phyloP scores from a whole-genome alignment of 2,113 vertebrate species.

The Numida meleagris region DNA sequence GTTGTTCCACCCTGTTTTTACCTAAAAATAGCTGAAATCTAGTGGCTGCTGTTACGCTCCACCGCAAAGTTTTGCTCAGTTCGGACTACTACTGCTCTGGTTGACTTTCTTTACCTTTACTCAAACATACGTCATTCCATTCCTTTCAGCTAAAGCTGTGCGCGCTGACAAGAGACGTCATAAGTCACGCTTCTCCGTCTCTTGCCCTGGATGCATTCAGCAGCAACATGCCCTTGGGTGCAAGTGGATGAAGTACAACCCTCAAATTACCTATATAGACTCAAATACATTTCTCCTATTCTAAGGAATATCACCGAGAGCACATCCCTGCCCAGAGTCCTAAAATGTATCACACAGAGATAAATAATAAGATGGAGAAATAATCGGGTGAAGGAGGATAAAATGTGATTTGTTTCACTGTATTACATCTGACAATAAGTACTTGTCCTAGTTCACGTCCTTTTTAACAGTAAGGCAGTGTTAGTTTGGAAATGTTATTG shows the following conservation, averaged over 20 bases:
- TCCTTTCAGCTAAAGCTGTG: not conserved
- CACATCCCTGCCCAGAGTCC: not conserved
- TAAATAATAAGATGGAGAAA: not conserved
- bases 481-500: not conserved
- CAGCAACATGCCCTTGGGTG: not conserved
- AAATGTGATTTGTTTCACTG: constrained; percentile 32
- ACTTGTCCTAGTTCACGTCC: constrained; percentile 18
- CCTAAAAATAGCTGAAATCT: not conserved
- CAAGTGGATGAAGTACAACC: not conserved
- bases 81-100: not conserved
- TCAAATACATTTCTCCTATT: not conserved
- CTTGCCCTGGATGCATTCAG: not conserved
- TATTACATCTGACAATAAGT: not conserved
- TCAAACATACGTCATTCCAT: not conserved
- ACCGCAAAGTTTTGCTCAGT: not conserved
- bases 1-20: not conserved
- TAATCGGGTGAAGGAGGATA: constrained; percentile 11
- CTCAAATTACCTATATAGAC: not conserved
- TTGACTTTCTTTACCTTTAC: not conserved
- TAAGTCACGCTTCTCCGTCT: not conserved
- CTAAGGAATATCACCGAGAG: not conserved
- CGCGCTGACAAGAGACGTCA: not conserved
- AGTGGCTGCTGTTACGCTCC: not conserved
- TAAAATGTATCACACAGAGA: not conserved
- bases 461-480: not conserved